These are phyloP conservation scores for Hirtodrosophila trivittata DNA, from an alignment of 2,888 invertebrate genomes.

Conservation along the genomic window DNA sequence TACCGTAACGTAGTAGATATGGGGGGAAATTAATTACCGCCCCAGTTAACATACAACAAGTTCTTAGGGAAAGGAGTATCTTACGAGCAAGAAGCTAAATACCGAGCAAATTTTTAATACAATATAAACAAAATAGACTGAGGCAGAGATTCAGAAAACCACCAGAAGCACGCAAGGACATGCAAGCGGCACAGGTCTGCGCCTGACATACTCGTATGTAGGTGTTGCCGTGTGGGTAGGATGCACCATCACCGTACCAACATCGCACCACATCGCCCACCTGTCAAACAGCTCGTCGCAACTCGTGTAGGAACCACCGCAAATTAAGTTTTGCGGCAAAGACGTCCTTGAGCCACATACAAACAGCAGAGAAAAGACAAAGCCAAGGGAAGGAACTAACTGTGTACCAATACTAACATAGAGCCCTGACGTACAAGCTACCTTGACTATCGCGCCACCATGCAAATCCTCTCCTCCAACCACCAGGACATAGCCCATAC, in stretches of 20 bases:
- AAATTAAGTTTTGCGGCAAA: constrained; percentile 72
- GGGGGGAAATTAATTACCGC: constrained; percentile 68
- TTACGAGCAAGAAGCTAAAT: constrained; percentile 24
- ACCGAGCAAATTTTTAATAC: constrained; percentile 56
- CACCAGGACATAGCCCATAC: background rate
- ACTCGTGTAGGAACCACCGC: constrained; percentile 53
- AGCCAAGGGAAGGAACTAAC: constrained; percentile 41
- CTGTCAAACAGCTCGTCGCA: constrained; percentile 44
- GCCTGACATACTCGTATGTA: constrained; percentile 40
- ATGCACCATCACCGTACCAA: constrained; percentile 14
- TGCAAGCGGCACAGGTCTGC: constrained; percentile 14
- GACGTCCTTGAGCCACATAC: constrained; percentile 74
- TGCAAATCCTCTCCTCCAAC: background rate
- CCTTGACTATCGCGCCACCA: constrained; percentile 17
- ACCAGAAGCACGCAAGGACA: constrained; percentile 67
- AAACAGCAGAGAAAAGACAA: constrained; percentile 37
- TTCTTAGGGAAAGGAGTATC: constrained; percentile 18
- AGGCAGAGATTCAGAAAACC: constrained; percentile 50
- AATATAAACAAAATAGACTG: constrained; percentile 60
- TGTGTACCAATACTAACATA: constrained; percentile 18
- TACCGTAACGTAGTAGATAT: constrained; percentile 27
- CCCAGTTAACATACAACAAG: constrained; percentile 32
- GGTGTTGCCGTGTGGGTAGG: constrained; percentile 63
- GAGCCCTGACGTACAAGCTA: constrained; percentile 30
- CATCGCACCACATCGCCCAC: constrained; percentile 1